These are phyloP conservation scores for Lutjanus argentimaculatus DNA, from an alignment of 2,797 vertebrate genomes.

Conservation along the genomic window DNA sequence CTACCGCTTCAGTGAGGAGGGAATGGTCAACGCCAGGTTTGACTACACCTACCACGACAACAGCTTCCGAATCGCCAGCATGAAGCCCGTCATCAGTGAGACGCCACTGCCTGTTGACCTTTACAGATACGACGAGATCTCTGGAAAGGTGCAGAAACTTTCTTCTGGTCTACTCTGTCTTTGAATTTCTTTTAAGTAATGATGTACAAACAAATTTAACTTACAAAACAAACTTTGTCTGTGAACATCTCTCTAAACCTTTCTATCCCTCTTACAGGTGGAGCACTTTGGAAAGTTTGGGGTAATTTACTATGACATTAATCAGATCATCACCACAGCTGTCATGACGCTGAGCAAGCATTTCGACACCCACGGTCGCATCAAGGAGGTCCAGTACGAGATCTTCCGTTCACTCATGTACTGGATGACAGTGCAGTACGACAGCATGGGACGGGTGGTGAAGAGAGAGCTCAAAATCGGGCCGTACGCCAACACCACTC, in stretches of 20 bases:
- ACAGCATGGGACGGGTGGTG: constrained; percentile 98
- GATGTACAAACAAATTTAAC: neutral
- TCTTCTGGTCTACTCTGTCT: neutral
- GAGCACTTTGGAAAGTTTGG: constrained; percentile 99
- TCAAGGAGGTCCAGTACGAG: constrained; percentile 99
- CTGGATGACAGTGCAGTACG: constrained; percentile 99
- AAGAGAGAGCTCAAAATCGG: constrained; percentile 98
- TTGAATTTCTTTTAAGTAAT: neutral
- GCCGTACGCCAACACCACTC: constrained; percentile 98
- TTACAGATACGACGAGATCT: constrained; percentile 97
- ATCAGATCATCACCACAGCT: constrained; percentile 99
- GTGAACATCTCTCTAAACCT: constrained; percentile 4
- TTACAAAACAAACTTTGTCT: neutral
- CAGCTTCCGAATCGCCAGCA: constrained; percentile 98
- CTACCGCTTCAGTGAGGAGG: constrained; percentile 98
- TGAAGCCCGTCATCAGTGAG: constrained; percentile 99
- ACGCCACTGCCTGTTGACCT: constrained; percentile 97
- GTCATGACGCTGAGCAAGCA: constrained; percentile 99
- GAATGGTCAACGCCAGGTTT: constrained; percentile 98
- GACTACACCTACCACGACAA: constrained; percentile 99
- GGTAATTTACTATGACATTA: constrained; percentile 99
- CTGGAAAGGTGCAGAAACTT: constrained; percentile 75
- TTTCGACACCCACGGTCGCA: constrained; percentile 98
- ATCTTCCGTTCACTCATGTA: constrained; percentile 99
- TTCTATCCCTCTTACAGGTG: constrained; percentile 75